These are phyloP conservation scores for Rhinella marina DNA, from an alignment of 2,797 vertebrate genomes.

Conservation along the genomic window DNA sequence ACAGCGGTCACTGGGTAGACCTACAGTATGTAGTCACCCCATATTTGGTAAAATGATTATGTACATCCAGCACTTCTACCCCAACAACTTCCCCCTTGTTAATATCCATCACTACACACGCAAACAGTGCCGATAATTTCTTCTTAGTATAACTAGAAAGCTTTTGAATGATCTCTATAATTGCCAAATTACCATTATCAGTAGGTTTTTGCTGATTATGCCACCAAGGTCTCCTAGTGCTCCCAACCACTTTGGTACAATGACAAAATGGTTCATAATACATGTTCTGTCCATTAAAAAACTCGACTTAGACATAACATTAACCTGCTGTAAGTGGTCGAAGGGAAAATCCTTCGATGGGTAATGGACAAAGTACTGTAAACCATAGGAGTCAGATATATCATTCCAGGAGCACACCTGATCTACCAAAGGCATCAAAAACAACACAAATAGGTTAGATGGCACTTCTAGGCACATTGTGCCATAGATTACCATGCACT, in stretches of 20 bases:
- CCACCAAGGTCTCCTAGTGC: background rate
- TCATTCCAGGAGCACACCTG: background rate
- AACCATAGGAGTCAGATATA: background rate
- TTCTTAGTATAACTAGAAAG: no score
- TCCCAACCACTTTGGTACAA: background rate
- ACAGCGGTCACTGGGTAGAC: no score
- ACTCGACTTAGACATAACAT: background rate
- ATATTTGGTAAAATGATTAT: no score
- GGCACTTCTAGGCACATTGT: no score
- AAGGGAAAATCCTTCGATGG: background rate
- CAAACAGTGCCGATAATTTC: no score
- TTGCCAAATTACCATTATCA: no score
- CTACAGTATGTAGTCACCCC: no score
- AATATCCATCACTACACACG: no score
- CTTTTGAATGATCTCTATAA: no score
- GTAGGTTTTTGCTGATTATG: background rate
- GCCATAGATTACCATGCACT: background rate
- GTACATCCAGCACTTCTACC: no score
- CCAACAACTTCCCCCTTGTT: no score
- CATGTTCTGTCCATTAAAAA: background rate
- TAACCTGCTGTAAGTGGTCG: background rate
- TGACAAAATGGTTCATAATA: background rate
- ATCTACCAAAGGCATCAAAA: background rate
- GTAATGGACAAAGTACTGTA: background rate
- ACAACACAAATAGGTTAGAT: background rate